Evolutionary conservation across 2,888 invertebrate species (phyloP), one percentile per base, ranked within the genome.

Genomic region (Rhagonycha lutea): DNA sequence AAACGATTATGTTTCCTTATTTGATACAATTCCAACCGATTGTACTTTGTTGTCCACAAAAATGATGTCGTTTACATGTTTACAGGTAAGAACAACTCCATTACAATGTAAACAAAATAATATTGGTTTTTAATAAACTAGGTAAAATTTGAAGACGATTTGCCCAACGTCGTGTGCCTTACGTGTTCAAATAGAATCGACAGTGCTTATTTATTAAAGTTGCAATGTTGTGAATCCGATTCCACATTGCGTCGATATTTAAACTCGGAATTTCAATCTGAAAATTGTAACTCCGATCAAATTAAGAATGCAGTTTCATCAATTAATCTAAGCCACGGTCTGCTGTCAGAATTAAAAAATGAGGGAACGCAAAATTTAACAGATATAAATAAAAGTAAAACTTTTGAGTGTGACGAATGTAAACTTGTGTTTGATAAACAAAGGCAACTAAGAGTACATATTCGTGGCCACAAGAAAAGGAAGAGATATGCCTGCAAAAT

Each of bases 211-310:
- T 68, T 78, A 69, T 75, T 83, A 65, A 80, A 80, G 69, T 74
- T 81, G 14, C 81, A 81, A 73, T 82, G 81, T 61, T 79, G 82
- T 74, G 80, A 83, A 75, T 80, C 82, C 0, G 82, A 83, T 68
- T 68, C 67, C 11, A 72, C 78, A 60, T 72, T 83, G 29, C 65
- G 80, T 12, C 69, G 70, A 23, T 82, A 79, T 68, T 74, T 81
- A 70, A 75, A 68, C 29, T 68, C 76, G 26, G 63, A 75, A 26
- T 32, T 68, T 32, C n/a, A 47, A 4, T 65, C 73, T 60, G 8
- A 65, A 67, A 63, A 61, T 12, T 32, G 67, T 18, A 61, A 68
- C 47, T 29, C 72, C 3, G 62, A 67, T n/a, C 8, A 60, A 18
- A 28, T 24, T 14, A 73, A 73, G 32, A 62, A 70, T 70, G 11